phyloP scores from a whole-genome alignment of 2,113 vertebrate genomes.

The Hydropotes inermis region DNA sequence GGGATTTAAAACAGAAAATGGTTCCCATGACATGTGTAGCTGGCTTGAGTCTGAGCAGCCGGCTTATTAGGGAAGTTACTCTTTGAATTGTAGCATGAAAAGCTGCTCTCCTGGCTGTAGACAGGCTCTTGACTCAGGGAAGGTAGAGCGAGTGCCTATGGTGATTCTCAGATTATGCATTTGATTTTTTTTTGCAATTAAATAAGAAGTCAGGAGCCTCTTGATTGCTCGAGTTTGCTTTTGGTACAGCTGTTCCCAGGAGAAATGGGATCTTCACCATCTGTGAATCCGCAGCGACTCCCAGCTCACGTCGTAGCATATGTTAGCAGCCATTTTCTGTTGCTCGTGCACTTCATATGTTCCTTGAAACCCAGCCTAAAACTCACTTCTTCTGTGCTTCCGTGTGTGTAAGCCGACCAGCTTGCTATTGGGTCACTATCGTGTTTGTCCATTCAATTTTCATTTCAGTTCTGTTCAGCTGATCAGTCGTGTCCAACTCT shows the following conservation, averaged over 20 bases:
- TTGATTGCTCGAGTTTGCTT: slow-evolving; percentile 46
- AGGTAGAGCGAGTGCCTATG: not conserved
- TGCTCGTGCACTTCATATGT: not conserved
- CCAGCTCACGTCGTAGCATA: not conserved
- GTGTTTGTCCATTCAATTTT: not conserved
- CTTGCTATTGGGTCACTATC: accelerated
- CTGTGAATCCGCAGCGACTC: slow-evolving; percentile 38
- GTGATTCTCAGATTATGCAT: slow-evolving; percentile 8
- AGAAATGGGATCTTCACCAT: slow-evolving; percentile 31
- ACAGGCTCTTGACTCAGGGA: not conserved
- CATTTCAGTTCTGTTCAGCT: not conserved
- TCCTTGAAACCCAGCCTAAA: slow-evolving; percentile 2
- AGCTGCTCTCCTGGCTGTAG: not conserved
- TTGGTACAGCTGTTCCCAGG: slow-evolving; percentile 34
- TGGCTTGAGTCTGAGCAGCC: not conserved
- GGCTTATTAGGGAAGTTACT: not conserved
- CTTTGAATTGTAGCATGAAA: not conserved
- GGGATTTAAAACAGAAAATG: slow-evolving; percentile 32
- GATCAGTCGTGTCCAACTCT: accelerated
- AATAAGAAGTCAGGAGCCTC: slow-evolving; percentile 56
- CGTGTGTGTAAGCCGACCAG: not conserved
- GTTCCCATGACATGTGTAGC: not conserved
- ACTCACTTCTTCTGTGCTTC: not conserved
- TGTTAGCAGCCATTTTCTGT: slow-evolving; percentile 8
- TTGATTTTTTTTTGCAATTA: slow-evolving; percentile 35